Base-by-base conservation (phyloP, 2,113 vertebrate genomes). In the Cercocebus atys region DNA sequence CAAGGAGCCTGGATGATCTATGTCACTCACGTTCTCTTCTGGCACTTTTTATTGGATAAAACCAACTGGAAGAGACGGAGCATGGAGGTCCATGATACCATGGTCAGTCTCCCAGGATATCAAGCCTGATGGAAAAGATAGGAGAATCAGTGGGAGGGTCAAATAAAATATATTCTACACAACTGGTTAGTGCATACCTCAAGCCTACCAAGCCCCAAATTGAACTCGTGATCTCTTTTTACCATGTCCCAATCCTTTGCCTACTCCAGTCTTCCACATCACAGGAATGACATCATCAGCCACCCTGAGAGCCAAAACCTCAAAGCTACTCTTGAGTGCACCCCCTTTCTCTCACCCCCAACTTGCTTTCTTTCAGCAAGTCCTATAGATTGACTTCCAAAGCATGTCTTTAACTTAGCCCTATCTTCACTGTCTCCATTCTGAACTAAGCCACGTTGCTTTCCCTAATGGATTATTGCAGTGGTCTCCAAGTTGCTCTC, bases 361-460 rank as follows among this genome's bases (percentile, higher is more conserved):
- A 2, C 9, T 6, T 25, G 5, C 20, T 8, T 66, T 30, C 59
- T 86, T 18, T 38, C 75, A 35, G 17, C 50, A 85, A 45, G 14
- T 40, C 35, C 25, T 78, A 1, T 2, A 47, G 32, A 16, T 10
- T 3, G 10, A 14, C 23, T 47, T 76, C 6, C 8, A 27, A 72
- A 92, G 10, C 8, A 6, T 5, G 38, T 1, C 47, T 18, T 23
- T 11, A 5, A 9, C 23, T 50, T 30, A 23, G 14, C 38, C 1
- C 10, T 10, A 23, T 40, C 2, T 59, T 27, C 43, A 25, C 57
- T 6, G 3, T 0, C 10, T 64, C 59, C 13, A 22, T 23, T 85
- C 27, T n/a, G 13, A 0, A 32, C 20, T 12, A n/a, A 59, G 17
- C 6, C 50, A 70, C 2, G 0, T 18, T 5, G 9, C n/a, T 9